Percentiles rank a stretch among this genome's conserved stretches.
These are phyloP conservation scores for Sus cebifrons DNA, from an alignment of 2,797 vertebrate genomes.

Conservation along the genomic window DNA sequence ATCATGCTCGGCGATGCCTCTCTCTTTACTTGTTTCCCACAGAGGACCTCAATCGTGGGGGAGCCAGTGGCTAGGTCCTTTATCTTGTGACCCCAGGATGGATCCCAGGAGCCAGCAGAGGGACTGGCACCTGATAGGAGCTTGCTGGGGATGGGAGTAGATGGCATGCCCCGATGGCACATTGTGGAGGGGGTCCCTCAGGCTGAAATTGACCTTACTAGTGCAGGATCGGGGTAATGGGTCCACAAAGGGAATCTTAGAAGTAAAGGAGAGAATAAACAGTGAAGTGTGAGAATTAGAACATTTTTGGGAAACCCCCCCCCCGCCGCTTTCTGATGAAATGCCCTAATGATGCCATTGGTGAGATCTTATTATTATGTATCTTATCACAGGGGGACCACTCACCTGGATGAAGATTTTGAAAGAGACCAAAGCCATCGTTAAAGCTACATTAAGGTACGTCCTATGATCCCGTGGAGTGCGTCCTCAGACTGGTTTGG, in stretches of 20 bases:
- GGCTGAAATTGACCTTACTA: not conserved
- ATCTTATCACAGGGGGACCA: not conserved
- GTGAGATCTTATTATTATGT: not conserved
- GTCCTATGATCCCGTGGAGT: not conserved
- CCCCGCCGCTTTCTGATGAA: not conserved
- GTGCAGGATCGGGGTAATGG: too few relatives aligned
- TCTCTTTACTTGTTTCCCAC: not conserved
- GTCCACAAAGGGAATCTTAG: not conserved
- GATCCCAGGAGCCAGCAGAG: not conserved
- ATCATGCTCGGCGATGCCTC: accelerated
- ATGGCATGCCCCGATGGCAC: not conserved
- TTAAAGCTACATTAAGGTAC: not conserved
- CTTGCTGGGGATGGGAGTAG: not conserved
- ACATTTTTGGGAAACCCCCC: not conserved
- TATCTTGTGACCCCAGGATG: not conserved
- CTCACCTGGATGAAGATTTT: not conserved
- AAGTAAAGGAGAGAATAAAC: not conserved
- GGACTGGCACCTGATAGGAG: not conserved
- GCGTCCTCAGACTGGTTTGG: not conserved
- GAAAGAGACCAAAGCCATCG: not conserved
- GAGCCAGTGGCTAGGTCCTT: not conserved
- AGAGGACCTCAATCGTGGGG: not conserved
- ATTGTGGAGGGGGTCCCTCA: too few relatives aligned
- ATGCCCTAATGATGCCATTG: accelerated
- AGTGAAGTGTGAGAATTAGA: not conserved